Conservation (phyloP, 2,797 vertebrate genomes). For the Parauchenoglanis ngamensis region DNA sequence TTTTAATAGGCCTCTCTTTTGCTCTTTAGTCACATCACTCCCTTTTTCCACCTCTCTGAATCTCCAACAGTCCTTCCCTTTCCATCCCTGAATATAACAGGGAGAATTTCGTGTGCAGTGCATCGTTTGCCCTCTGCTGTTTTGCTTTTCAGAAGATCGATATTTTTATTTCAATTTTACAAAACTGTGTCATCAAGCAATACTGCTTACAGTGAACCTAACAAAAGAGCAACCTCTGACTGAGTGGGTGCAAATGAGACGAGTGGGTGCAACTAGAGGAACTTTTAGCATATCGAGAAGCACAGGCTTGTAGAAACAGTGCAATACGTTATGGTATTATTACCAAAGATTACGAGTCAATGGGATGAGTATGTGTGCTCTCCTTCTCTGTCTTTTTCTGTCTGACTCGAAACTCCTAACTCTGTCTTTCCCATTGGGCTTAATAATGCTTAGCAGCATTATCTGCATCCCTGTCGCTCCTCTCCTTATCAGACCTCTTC, state of each 20-base stretch:
- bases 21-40: conserved; percentile 49
- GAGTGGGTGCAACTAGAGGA: neutral
- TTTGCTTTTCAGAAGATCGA: conserved; percentile 2
- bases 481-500: conserved; percentile 53
- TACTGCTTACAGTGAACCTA: neutral
- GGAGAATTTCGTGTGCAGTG: neutral
- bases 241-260: conserved; percentile 11
- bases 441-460: conserved; percentile 34
- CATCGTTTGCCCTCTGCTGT: conserved; percentile 13
- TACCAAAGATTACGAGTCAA: neutral
- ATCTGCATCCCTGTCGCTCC: conserved; percentile 49
- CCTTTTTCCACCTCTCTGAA: conserved; percentile 36
- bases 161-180: conserved; percentile 16
- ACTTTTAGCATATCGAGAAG: neutral
- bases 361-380: conserved; percentile 15
- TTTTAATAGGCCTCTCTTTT: conserved; percentile 56
- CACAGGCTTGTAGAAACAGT: neutral
- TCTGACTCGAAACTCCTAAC: neutral
- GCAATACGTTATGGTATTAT: neutral
- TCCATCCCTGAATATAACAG: conserved; percentile 1
- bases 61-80: neutral
- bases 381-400: conserved; percentile 38
- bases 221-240: conserved; percentile 22
- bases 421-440: conserved; percentile 41
- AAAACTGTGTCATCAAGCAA: conserved; percentile 6